A percentile compares a stretch with the other conserved stretches of the same genome.
Conservation (phyloP, 2,113 vertebrate genomes). For the Nettapus auritus region DNA sequence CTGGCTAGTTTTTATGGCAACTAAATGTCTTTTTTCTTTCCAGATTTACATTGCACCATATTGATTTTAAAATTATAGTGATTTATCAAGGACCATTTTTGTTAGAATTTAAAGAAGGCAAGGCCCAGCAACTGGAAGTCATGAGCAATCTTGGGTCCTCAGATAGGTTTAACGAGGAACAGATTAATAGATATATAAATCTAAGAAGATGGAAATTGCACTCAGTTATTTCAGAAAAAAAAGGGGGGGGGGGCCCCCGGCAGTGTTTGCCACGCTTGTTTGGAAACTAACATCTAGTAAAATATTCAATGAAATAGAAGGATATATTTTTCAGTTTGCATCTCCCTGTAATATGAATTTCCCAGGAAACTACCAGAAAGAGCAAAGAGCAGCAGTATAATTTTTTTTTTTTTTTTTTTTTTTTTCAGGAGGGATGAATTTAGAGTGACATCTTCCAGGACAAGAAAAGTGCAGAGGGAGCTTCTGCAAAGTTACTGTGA, state of each 20-base stretch:
- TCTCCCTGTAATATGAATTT: background rate
- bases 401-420: background rate
- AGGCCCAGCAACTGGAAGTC: background rate
- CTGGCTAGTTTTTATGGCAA: background rate
- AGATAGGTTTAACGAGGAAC: background rate
- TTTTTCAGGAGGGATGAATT: background rate
- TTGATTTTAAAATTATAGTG: background rate
- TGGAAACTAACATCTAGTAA: background rate
- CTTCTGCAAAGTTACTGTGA: background rate
- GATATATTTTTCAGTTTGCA: background rate
- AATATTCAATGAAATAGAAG: background rate
- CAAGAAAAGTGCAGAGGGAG: rapidly evolving
- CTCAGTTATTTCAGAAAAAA: background rate
- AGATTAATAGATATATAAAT: background rate
- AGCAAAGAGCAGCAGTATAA: background rate
- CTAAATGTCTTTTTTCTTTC: background rate
- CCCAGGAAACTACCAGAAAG: background rate
- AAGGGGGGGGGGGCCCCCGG: background rate
- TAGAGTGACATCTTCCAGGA: background rate
- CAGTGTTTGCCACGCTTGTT: background rate
- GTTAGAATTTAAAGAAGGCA: background rate
- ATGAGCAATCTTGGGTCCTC: background rate
- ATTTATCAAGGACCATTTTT: background rate
- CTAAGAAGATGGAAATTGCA: background rate
- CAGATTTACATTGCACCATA: background rate